Evolutionary conservation across 2,113 vertebrate species (phyloP).

Genomic region (Onychorhynchus coronatus): DNA sequence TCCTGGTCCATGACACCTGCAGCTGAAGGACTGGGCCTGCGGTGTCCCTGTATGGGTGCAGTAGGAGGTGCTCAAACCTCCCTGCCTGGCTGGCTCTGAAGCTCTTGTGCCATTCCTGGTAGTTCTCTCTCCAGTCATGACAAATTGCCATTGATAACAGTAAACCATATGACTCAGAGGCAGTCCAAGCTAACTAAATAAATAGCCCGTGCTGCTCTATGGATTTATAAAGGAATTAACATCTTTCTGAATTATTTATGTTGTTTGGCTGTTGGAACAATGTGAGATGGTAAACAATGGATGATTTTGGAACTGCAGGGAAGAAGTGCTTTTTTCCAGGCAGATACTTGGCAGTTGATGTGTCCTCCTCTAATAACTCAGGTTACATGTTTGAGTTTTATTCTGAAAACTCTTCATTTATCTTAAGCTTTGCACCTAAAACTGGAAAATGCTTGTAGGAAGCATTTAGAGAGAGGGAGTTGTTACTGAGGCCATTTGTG

Average conservation of each 20-base stretch:
- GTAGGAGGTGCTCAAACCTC: accelerated
- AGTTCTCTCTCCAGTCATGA: background rate
- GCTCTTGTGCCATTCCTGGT: background rate
- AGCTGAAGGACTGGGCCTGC: background rate
- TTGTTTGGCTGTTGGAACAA: background rate
- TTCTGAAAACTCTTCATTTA: background rate
- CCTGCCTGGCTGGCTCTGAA: background rate
- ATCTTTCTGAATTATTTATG: background rate
- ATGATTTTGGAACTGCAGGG: background rate
- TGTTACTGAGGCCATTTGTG: background rate
- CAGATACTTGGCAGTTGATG: background rate
- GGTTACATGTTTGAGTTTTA: background rate
- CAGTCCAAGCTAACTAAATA: background rate
- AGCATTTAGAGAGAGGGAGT: background rate
- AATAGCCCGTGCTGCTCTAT: background rate
- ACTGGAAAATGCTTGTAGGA: background rate
- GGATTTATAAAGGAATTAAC: background rate
- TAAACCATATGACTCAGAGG: background rate
- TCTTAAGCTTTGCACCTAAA: background rate
- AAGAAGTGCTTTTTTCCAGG: background rate
- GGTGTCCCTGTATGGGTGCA: background rate
- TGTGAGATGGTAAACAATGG: background rate
- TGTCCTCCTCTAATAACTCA: background rate
- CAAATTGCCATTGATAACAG: background rate
- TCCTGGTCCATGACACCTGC: background rate